Base-by-base conservation (phyloP, 2,113 vertebrate species). In the Gopherus flavomarginatus region DNA sequence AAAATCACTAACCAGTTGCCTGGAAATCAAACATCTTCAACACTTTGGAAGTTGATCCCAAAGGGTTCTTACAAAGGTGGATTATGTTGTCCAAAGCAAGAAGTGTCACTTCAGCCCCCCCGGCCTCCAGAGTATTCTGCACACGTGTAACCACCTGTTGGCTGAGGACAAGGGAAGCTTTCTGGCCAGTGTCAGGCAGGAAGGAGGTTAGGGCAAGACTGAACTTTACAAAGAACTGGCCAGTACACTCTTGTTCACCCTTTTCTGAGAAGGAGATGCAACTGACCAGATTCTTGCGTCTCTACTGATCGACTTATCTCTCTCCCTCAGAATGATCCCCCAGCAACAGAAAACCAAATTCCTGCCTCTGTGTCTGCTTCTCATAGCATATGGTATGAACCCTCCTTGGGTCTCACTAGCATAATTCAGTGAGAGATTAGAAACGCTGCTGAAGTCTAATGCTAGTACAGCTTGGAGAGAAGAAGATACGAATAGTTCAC, bases 21-120 rank as follows among this genome's bases (percentile, higher is more conserved):
- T 12, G 27, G 54, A 83, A 12, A 17, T 1, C 0, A 0, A 38
- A 0, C 47, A 50, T 1, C 1, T 42, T 4, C 14, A 4, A 0
- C 78, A 8, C 38, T 72, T 21, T 11, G 2, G 8, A 1, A 0
- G n/a, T n/a, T 5, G 1, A 22, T 42, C 54, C 88, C 7, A 1
- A 1, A 47, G n/a, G 72, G 4, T 19, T 59, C 50, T 42, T 13
- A 0, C 3, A 14, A 14, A 35, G 27, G 24, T 8, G 3, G 10
- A 26, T 35, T 42, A 27, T 16, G 2, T 3, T 57, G 1, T 72
- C 19, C 1, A 0, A 65, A 47, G 62, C 17, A 6, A 2, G 0
- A 0, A 17, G 4, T 7, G 38, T 22, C 65, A 72, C 65, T 72
- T 72, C n/a, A 11, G 65, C 35, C n/a, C 82, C 35, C 49, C 27